phyloP scores from a whole-genome alignment of 2,113 vertebrate genomes.

The Casuarius casuarius region DNA sequence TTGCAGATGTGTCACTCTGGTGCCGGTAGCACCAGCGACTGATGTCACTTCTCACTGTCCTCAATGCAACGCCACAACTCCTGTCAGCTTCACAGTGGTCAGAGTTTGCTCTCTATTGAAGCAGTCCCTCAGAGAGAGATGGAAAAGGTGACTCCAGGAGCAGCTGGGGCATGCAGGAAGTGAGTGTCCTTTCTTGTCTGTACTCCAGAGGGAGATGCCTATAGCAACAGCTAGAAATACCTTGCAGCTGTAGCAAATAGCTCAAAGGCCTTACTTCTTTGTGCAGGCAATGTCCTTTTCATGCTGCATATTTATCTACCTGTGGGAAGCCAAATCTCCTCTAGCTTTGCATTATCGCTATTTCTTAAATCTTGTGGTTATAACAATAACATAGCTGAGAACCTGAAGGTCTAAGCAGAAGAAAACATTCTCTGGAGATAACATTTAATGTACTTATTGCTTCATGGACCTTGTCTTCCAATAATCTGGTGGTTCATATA shows the following conservation, averaged over 20 bases:
- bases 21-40: neutral
- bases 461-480: neutral
- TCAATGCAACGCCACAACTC: neutral
- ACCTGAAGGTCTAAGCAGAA: neutral
- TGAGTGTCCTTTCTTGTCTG: neutral
- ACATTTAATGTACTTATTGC: neutral
- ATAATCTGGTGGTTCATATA: neutral
- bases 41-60: rapidly evolving
- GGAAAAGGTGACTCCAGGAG: neutral
- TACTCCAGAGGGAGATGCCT: neutral
- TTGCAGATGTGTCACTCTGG: neutral
- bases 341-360: neutral
- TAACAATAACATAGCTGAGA: neutral
- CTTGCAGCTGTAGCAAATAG: neutral
- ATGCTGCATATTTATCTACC: neutral
- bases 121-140: neutral
- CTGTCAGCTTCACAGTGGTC: neutral
- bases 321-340: neutral
- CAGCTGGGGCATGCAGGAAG: neutral
- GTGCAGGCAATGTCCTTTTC: neutral
- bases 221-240: neutral
- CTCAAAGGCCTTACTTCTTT: neutral
- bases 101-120: neutral
- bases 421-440: neutral
- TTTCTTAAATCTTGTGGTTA: neutral